Percentiles rank a stretch among this genome's conserved stretches.
phyloP scores from a whole-genome alignment of 2,797 vertebrate genomes.

The Helarctos malayanus region DNA sequence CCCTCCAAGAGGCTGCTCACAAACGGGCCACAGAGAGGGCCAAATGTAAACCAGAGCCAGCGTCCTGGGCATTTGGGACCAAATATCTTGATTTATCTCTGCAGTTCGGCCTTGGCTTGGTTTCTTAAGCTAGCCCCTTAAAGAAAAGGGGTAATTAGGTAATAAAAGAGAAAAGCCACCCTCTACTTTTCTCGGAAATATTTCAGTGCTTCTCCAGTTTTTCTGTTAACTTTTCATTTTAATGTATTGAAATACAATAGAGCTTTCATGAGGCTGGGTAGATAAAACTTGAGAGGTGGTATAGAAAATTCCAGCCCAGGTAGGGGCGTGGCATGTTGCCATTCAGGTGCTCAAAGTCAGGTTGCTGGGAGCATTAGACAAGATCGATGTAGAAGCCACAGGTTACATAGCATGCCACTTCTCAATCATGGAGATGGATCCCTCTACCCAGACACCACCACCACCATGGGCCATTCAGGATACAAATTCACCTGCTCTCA shows the following conservation, averaged over 20 bases:
- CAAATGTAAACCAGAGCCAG: not conserved
- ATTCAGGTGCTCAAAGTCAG: not conserved
- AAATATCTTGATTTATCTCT: conserved; percentile 2
- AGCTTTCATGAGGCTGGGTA: not conserved
- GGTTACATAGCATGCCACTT: no score
- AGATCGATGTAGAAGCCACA: not conserved
- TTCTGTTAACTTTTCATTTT: not conserved
- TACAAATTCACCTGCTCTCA: not conserved
- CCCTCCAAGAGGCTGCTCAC: conserved; percentile 26
- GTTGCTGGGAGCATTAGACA: not conserved
- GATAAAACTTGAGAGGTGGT: not conserved
- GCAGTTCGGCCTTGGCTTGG: not conserved
- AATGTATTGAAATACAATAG: not conserved
- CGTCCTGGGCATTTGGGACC: not conserved
- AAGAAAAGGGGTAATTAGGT: not conserved
- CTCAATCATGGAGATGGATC: not conserved
- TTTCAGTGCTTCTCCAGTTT: not conserved
- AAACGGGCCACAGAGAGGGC: not conserved
- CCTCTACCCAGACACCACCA: not conserved
- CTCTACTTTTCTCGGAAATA: not conserved
- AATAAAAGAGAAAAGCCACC: not conserved
- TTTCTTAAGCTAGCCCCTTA: not conserved
- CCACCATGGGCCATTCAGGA: not conserved
- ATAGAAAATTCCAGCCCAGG: not conserved
- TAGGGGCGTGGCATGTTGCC: not conserved